Conservation (phyloP, 2,113 vertebrate species). For the Cacatua alba region DNA sequence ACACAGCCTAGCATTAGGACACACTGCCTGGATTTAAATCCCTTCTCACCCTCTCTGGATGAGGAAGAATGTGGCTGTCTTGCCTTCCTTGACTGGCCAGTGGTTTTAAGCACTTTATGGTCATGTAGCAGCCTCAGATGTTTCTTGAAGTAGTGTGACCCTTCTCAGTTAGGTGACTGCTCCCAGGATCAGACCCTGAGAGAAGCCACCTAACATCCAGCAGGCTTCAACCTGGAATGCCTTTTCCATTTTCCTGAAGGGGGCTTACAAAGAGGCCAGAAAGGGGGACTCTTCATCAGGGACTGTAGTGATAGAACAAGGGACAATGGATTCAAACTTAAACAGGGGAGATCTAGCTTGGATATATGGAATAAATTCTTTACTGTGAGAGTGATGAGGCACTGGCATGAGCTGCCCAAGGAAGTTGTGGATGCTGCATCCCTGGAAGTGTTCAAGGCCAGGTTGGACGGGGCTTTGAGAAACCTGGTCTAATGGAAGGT, state of each 20-base stretch:
- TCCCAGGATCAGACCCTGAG: background rate
- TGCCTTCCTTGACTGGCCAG: background rate
- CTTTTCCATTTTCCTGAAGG: background rate
- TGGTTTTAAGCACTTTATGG: background rate
- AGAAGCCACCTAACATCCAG: background rate
- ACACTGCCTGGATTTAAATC: background rate
- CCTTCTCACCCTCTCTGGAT: fast-evolving
- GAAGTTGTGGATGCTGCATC: background rate
- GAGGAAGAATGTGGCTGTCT: background rate
- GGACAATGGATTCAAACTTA: background rate
- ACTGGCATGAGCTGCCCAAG: background rate
- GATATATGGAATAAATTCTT: background rate
- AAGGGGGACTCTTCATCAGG: background rate
- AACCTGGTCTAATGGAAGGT: background rate
- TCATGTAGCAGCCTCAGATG: background rate
- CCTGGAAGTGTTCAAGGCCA: too few species aligned
- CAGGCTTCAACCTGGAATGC: background rate
- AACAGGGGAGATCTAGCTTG: background rate
- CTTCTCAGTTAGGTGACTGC: background rate
- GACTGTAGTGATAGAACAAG: background rate
- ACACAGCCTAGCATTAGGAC: background rate
- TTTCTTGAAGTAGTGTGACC: background rate
- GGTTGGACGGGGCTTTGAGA: too few species aligned
- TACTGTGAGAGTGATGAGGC: background rate
- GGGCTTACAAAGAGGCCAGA: background rate